These are phyloP conservation scores for Otus sunia DNA, from an alignment of 2,113 vertebrate species.

Conservation along the genomic window DNA sequence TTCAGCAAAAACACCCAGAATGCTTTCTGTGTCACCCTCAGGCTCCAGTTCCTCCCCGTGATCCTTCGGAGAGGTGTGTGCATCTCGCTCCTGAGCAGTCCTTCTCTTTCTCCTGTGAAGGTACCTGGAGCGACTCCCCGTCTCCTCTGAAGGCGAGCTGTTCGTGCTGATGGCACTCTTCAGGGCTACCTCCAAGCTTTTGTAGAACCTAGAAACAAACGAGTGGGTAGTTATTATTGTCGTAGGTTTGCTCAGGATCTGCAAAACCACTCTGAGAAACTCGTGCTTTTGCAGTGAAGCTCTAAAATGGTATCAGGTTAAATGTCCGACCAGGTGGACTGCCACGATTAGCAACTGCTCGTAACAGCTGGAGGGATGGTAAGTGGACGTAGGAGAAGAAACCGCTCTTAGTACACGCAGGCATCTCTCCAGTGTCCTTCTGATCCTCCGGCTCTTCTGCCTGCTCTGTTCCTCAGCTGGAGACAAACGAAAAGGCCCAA, in stretches of 20 bases:
- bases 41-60: neutral
- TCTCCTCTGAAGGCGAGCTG: neutral
- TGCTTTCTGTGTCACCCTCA: neutral
- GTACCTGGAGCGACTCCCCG: neutral
- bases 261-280: neutral
- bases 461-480: neutral
- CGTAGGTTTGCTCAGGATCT: neutral
- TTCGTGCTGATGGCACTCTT: neutral
- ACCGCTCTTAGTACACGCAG: too few relatives aligned
- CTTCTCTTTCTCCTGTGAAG: conserved; percentile 70
- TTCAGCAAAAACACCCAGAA: conserved; percentile 18
- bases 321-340: neutral
- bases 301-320: neutral
- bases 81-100: neutral
- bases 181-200: conserved; percentile 76
- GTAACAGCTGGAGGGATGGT: neutral
- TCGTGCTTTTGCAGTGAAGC: neutral
- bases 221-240: neutral
- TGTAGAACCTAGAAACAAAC: conserved; percentile 79
- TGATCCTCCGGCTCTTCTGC: neutral
- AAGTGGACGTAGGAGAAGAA: neutral
- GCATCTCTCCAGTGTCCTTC: neutral
- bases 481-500: neutral
- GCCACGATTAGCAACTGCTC: neutral
- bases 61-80: neutral